A percentile compares a stretch with the other conserved stretches of the same genome.
Evolutionary conservation across 2,797 vertebrate genomes (phyloP).

Genomic region (Alectoris magna): DNA sequence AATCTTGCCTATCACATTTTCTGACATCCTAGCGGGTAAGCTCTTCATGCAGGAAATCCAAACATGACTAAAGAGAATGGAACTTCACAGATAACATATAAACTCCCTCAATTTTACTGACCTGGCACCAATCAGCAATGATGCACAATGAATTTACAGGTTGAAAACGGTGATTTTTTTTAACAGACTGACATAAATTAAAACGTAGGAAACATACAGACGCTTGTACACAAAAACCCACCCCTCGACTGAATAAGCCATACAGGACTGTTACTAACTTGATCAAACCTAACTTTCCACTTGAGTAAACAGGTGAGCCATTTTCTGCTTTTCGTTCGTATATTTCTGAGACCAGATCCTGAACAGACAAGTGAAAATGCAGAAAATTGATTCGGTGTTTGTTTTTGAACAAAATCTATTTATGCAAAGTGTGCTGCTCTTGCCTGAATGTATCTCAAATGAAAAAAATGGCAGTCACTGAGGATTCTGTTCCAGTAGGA

Average conservation of each 20-base stretch:
- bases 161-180: background rate
- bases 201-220: background rate
- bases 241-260: background rate
- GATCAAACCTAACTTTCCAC: background rate
- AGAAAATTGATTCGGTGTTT: background rate
- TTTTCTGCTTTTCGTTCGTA: background rate
- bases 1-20: background rate
- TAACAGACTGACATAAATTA: background rate
- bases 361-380: background rate
- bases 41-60: background rate
- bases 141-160: fast-evolving
- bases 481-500: background rate
- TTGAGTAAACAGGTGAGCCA: background rate
- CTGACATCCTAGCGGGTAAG: background rate
- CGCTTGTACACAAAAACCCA: fast-evolving
- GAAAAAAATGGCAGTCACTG: background rate
- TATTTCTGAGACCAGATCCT: background rate
- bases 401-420: background rate
- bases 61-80: fast-evolving
- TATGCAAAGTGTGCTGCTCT: background rate
- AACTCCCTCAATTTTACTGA: background rate
- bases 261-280: background rate
- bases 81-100: too few relatives aligned
- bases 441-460: background rate
- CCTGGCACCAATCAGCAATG: background rate